These are phyloP conservation scores for Drosophila falleni DNA, from an alignment of 2,888 invertebrate genomes.

Conservation along the genomic window DNA sequence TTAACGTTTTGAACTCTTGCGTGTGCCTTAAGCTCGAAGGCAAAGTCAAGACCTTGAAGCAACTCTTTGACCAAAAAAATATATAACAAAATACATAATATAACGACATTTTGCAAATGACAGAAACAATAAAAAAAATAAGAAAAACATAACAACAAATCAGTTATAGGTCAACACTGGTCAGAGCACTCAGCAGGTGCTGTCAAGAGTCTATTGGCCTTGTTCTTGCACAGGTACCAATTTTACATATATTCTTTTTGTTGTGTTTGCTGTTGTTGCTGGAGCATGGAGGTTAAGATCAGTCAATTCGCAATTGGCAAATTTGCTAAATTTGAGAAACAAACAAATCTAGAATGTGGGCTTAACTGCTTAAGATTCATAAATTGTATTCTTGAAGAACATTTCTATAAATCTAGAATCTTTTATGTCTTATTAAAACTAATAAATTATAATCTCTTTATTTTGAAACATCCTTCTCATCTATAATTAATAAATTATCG, in stretches of 20 bases:
- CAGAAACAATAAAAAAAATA: constrained; percentile 16
- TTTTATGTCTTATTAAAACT: background rate
- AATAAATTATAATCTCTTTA: background rate
- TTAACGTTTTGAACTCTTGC: constrained; percentile 64
- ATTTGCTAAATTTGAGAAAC: background rate
- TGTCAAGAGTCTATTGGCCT: constrained; percentile 66
- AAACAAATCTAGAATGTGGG: constrained; percentile 2
- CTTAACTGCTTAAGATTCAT: constrained; percentile 2
- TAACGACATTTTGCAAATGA: constrained; percentile 37
- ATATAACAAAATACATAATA: constrained; percentile 29
- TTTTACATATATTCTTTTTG: background rate
- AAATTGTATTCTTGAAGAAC: background rate
- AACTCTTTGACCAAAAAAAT: constrained; percentile 39
- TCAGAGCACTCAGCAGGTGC: constrained; percentile 60
- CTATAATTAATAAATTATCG: background rate
- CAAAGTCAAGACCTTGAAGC: constrained; percentile 67
- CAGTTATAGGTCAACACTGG: constrained; percentile 74
- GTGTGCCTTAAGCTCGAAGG: constrained; percentile 62
- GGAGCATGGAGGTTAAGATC: constrained; percentile 24
- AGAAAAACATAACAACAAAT: constrained; percentile 34
- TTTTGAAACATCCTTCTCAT: background rate
- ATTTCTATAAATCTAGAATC: background rate
- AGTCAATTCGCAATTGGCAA: constrained; percentile 22
- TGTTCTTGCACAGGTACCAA: constrained; percentile 51
- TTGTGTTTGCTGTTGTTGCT: background rate